These are phyloP conservation scores for Centruroides sculpturatus DNA, from an alignment of 1,140 invertebrate genomes.

Conservation along the genomic window DNA sequence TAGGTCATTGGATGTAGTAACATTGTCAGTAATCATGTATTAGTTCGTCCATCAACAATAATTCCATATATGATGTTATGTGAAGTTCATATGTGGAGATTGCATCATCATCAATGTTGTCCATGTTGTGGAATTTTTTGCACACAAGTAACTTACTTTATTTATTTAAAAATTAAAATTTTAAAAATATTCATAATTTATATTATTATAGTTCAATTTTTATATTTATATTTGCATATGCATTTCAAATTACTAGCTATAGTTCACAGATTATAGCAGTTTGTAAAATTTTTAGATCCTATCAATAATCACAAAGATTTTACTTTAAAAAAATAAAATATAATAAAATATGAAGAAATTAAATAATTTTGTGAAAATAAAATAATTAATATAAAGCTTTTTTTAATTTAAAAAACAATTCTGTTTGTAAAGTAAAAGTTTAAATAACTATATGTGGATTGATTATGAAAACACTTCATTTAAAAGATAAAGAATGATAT, in stretches of 20 bases:
- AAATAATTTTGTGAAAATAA: too few relatives aligned
- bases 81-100: conserved; percentile 54
- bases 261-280: background rate
- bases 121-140: conserved; percentile 80
- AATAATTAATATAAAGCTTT: too few relatives aligned
- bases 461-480: too few relatives aligned
- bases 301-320: background rate
- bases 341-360: too few relatives aligned
- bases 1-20: conserved; percentile 59
- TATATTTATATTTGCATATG: background rate
- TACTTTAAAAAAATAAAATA: background rate
- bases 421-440: too few relatives aligned
- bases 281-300: background rate
- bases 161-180: background rate
- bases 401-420: too few relatives aligned
- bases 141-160: conserved; percentile 47
- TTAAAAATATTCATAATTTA: background rate
- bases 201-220: too few relatives aligned
- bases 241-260: too few relatives aligned
- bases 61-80: conserved; percentile 71
- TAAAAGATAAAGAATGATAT: too few relatives aligned
- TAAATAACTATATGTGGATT: too few relatives aligned
- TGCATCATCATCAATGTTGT: conserved; percentile 71
- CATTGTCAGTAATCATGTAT: conserved; percentile 39
- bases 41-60: conserved; percentile 50